Conservation (phyloP, 2,888 invertebrate genomes). For the Epinotia nisella region DNA sequence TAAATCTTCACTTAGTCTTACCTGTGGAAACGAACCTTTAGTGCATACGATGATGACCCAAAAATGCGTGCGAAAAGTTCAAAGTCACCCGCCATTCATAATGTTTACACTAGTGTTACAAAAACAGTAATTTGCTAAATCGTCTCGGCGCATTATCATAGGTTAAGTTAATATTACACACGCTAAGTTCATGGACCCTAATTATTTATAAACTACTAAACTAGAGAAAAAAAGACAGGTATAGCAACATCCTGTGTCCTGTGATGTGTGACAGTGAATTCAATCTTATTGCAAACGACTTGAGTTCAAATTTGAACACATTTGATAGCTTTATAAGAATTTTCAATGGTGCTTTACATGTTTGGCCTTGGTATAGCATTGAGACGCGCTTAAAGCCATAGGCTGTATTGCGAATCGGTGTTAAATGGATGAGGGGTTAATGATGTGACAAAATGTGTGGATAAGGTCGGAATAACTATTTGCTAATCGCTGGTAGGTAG, state of each 20-base stretch:
- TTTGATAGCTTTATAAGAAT: background rate
- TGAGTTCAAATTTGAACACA: background rate
- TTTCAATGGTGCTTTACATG: background rate
- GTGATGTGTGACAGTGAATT: background rate
- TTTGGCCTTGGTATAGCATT: background rate
- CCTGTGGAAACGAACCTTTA: no score
- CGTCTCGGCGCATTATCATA: background rate
- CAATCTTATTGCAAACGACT: background rate
- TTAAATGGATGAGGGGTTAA: conserved; percentile 15
- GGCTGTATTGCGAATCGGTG: background rate
- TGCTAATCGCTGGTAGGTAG: no score
- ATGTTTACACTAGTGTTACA: background rate
- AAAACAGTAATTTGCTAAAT: conserved; percentile 1
- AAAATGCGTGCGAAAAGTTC: conserved; percentile 4
- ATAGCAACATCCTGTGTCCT: background rate
- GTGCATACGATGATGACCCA: background rate
- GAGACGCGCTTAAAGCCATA: background rate
- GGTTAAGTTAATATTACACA: conserved; percentile 14
- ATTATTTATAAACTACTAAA: conserved; percentile 4
- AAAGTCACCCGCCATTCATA: background rate
- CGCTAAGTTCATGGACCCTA: conserved; percentile 19
- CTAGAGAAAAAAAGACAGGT: background rate
- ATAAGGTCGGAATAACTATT: no score
- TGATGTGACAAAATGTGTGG: background rate
- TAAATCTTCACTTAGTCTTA: no score